Base-by-base conservation (phyloP, 2,113 vertebrate species). In the Cromileptes altivelis region DNA sequence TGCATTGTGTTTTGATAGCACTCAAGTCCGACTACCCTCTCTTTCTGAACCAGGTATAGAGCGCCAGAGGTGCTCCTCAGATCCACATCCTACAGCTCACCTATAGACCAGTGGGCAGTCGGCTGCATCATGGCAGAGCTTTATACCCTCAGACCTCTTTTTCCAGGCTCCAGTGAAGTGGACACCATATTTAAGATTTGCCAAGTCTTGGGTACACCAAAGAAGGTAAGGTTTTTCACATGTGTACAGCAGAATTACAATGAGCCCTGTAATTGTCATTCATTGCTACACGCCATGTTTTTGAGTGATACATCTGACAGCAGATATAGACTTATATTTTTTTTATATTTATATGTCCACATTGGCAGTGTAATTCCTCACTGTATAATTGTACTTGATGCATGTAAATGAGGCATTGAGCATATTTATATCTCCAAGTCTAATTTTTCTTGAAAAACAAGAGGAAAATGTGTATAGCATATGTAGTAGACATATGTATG, bases 131-230 rank as follows among this genome's bases (percentile, higher is more conserved):
- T 99, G 98, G 98, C 98, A 12, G 98, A 99, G 76, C 92, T 99
- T 1, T 99, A 99, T 47, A 99, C 97, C 0, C 92, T 99, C 55
- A 96, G 98, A 56, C 98, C 98, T 25, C 98, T 99, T 71, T 99
- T 99, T 86, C 98, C 98, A 57, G 98, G 98, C 61, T 98, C 97
- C 74, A 99, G 98, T 47, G 98, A 99, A 93, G 96, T 99, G 12
- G 98, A 99, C 93, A 97, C 98, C 91, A 99, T 99, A 89, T 99
- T 99, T 93, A 99, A 99, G 94, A 99, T 99, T 88, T 99, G 98
- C 94, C 98, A 99, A 94, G 98, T 99, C 10, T 93, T 99, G 89
- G 98, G 98, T 55, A 99, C 98, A 40, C 97, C 98, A 40, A 99
- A 97, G 90, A 99, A 98, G 95, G 98, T 98, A 90, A 92, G 72